Conservation (phyloP, 2,888 invertebrate genomes). For the Hesperia comma region DNA sequence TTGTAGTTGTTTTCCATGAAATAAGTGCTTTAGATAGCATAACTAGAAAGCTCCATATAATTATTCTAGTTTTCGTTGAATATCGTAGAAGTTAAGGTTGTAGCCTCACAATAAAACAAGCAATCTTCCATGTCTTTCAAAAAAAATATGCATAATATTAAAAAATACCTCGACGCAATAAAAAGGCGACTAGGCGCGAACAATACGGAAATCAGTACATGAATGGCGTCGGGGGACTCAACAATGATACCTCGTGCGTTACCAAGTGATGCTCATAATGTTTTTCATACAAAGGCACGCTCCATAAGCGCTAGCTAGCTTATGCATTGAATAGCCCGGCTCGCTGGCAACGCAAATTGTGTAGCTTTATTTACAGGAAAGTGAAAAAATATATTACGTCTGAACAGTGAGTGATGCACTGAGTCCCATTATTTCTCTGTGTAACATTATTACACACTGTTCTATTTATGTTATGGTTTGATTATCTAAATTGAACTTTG, state of each 20-base stretch:
- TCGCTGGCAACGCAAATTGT: conserved; percentile 13
- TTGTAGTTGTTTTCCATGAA: not conserved
- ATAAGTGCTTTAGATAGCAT: not conserved
- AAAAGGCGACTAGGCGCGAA: conserved; percentile 9
- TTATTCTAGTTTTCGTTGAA: too few relatives aligned
- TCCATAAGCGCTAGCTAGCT: conserved; percentile 25
- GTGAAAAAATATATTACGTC: conserved; percentile 6
- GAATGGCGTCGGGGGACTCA: conserved; percentile 2
- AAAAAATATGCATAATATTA: not conserved
- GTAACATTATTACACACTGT: not conserved
- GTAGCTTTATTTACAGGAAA: conserved; percentile 19
- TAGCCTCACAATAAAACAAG: too few relatives aligned
- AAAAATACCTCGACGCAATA: conserved; percentile 3
- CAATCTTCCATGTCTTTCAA: not conserved
- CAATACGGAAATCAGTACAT: conserved; percentile 21
- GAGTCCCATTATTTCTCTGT: not conserved
- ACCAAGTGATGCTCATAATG: conserved; percentile 24
- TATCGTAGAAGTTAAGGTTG: too few relatives aligned
- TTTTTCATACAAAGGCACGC: conserved; percentile 30
- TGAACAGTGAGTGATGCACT: not conserved
- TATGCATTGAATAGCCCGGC: conserved; percentile 23
- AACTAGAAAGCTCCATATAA: too few relatives aligned
- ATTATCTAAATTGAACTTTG: too few relatives aligned
- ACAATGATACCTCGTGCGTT: conserved; percentile 21
- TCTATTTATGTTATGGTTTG: too few relatives aligned